These are phyloP conservation scores for Campylomormyrus tamandua DNA, from an alignment of 2,113 vertebrate genomes.

Conservation along the genomic window DNA sequence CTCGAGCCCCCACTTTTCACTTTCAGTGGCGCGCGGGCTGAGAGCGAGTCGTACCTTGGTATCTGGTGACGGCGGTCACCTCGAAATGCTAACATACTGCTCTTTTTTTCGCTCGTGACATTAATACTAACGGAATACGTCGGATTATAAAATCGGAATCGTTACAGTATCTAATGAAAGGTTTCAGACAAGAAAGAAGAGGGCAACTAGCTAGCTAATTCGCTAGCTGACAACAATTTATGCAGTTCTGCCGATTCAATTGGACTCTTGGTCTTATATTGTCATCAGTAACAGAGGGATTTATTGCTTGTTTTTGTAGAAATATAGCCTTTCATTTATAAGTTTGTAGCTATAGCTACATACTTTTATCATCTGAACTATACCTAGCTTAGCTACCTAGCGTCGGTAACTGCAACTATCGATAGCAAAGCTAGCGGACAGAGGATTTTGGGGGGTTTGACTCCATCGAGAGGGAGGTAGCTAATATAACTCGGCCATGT, in stretches of 20 bases:
- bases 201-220: slow-evolving; percentile 37
- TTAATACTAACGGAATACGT: slow-evolving; percentile 29
- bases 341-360: neutral
- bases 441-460: slow-evolving; percentile 18
- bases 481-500: slow-evolving; percentile 48
- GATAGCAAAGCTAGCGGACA: slow-evolving; percentile 15
- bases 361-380: neutral
- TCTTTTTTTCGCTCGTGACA: slow-evolving; percentile 43
- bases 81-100: slow-evolving; percentile 42
- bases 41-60: slow-evolving; percentile 49
- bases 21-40: slow-evolving; percentile 56
- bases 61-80: slow-evolving; percentile 55
- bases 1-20: slow-evolving; percentile 26
- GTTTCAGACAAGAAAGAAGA: slow-evolving; percentile 48
- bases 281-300: neutral
- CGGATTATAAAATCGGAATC: slow-evolving; percentile 19
- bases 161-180: slow-evolving; percentile 33
- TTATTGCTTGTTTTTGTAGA: neutral
- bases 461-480: slow-evolving; percentile 15
- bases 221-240: slow-evolving; percentile 2
- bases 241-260: slow-evolving; percentile 18
- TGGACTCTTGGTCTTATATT: slow-evolving; percentile 34
- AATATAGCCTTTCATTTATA: neutral
- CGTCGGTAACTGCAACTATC: slow-evolving; percentile 6
- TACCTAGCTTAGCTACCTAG: slow-evolving; percentile 9